A percentile compares a stretch with the other conserved stretches of the same genome.
Conservation (phyloP, 53 echinoderm and acorn worm species). For the Echinometra lucunter region DNA sequence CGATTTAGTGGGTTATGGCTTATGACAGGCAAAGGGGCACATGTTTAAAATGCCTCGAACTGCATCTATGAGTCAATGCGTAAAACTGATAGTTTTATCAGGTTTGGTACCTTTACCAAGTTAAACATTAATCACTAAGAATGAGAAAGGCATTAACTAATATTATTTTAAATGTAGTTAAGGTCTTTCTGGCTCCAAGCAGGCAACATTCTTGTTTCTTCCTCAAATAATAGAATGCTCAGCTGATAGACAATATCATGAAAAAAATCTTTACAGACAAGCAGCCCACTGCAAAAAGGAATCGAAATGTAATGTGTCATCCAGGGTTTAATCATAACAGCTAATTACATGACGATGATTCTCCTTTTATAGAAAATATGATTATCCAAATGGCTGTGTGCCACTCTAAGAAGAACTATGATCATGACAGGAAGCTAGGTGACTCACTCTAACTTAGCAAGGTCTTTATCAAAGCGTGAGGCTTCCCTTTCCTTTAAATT, state of each 20-base stretch:
- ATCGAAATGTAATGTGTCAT: no score
- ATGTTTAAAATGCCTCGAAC: not conserved
- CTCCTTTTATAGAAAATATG: not conserved
- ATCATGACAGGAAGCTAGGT: constrained; percentile 20
- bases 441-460: not conserved
- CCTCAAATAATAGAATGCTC: not conserved
- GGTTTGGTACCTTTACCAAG: not conserved
- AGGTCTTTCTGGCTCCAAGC: not conserved
- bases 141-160: not conserved
- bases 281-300: no score
- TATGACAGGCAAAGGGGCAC: not conserved
- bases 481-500: constrained; percentile 37
- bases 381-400: constrained; percentile 19
- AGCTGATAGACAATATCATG: not conserved
- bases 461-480: not conserved
- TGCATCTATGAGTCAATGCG: constrained; percentile 7
- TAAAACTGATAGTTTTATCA: not conserved
- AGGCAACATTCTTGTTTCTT: no score
- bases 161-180: not conserved
- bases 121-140: not conserved
- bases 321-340: no score
- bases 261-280: not conserved
- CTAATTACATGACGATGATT: not conserved
- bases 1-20: not conserved
- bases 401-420: not conserved